Conservation (phyloP, 2,888 invertebrate species). For the Heliconius aoede region DNA sequence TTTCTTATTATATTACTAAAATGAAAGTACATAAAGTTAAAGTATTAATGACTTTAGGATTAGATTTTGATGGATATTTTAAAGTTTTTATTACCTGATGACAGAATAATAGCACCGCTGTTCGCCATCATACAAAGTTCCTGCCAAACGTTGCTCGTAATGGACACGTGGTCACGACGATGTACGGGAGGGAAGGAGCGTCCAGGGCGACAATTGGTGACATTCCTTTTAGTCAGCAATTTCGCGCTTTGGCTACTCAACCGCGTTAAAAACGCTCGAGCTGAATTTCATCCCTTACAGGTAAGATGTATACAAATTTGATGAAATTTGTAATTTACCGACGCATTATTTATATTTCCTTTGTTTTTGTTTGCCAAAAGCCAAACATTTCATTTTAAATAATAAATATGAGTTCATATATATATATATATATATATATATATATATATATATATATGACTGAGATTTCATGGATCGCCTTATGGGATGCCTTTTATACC, state of each 20-base stretch:
- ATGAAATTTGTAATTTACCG: too few relatives aligned
- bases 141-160: slow-evolving; percentile 84
- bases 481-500: background rate
- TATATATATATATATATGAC: too few relatives aligned
- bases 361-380: background rate
- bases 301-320: slow-evolving; percentile 55
- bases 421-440: too few relatives aligned
- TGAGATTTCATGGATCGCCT: too few relatives aligned
- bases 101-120: slow-evolving; percentile 74
- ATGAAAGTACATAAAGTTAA: too few relatives aligned
- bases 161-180: slow-evolving; percentile 84
- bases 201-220: slow-evolving; percentile 87
- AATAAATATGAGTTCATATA: background rate
- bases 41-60: background rate
- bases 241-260: slow-evolving; percentile 88
- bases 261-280: slow-evolving; percentile 86
- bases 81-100: background rate
- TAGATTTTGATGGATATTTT: background rate
- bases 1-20: too few relatives aligned
- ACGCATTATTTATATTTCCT: background rate
- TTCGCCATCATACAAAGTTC: slow-evolving; percentile 86
- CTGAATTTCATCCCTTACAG: slow-evolving; percentile 87
- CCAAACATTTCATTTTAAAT: background rate
- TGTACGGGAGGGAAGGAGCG: slow-evolving; percentile 74
- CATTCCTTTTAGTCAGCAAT: slow-evolving; percentile 86